Conservation (phyloP, 2,113 vertebrate genomes). For the Psittacula cyanocephala region DNA sequence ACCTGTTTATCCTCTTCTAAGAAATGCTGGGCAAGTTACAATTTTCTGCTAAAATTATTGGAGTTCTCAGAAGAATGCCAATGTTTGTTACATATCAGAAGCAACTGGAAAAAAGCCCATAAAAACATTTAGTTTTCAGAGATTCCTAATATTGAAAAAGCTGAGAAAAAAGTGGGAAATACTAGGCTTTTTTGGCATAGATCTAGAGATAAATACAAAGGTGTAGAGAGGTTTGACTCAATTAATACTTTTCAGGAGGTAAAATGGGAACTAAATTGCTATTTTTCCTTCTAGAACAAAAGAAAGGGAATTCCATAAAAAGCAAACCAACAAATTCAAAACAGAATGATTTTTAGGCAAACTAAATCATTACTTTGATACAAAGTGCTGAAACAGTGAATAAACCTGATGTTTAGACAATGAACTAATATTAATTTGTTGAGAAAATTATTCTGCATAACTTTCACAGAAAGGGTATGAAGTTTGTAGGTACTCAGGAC, state of each 20-base stretch:
- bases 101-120: not conserved
- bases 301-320: not conserved
- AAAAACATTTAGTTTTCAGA: not conserved
- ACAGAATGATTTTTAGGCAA: not conserved
- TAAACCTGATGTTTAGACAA: not conserved
- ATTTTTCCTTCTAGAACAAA: not conserved
- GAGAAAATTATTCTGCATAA: not conserved
- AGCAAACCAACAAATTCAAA: not conserved
- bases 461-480: not conserved
- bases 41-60: not conserved
- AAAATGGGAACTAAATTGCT: not conserved
- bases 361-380: not conserved
- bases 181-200: not conserved
- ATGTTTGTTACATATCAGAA: not conserved
- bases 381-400: not conserved
- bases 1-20: not conserved
- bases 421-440: not conserved
- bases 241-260: not conserved
- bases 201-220: not conserved
- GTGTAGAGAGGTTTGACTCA: not conserved
- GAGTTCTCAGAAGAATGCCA: not conserved
- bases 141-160: not conserved
- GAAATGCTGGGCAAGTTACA: not conserved
- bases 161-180: not conserved
- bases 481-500: not conserved